These are phyloP conservation scores for Coilia nasus DNA, from an alignment of 2,797 vertebrate species.

Conservation along the genomic window DNA sequence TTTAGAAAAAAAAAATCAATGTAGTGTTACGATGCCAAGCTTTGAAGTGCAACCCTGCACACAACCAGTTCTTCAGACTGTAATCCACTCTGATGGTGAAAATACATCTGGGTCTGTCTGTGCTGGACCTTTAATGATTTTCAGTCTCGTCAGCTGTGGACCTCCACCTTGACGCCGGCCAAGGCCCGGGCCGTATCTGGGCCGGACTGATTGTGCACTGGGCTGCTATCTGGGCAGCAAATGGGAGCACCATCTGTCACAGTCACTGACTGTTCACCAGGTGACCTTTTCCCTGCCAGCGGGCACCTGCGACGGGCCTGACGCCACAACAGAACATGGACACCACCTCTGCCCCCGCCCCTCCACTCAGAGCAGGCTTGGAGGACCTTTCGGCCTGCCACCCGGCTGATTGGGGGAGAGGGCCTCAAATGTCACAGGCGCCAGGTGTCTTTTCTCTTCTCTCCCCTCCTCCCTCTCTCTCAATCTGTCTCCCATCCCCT, in stretches of 20 bases:
- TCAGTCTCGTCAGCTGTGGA: not conserved
- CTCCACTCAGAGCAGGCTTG: not conserved
- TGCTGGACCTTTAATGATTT: not conserved
- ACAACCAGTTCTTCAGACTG: not conserved
- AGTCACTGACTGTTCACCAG: not conserved
- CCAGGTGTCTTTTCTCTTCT: constrained; percentile 5
- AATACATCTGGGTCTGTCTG: not conserved
- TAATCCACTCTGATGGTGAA: not conserved
- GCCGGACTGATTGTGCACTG: not conserved
- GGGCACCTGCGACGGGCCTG: not conserved
- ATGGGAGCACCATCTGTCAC: not conserved
- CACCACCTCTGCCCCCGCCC: not conserved
- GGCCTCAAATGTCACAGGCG: not conserved
- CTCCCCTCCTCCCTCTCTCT: not conserved
- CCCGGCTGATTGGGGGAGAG: not conserved
- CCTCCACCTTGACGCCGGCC: not conserved
- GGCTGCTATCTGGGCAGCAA: not conserved
- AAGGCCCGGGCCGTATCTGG: not conserved
- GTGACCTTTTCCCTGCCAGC: not conserved
- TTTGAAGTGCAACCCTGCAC: not conserved
- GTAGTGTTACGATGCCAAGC: not conserved
- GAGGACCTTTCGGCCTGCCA: not conserved
- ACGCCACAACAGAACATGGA: not conserved
- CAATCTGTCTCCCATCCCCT: not conserved
- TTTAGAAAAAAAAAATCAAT: too few relatives aligned